phyloP scores from a whole-genome alignment of 92 coral and sea anemone species.

The Virgularia gustaviana region DNA sequence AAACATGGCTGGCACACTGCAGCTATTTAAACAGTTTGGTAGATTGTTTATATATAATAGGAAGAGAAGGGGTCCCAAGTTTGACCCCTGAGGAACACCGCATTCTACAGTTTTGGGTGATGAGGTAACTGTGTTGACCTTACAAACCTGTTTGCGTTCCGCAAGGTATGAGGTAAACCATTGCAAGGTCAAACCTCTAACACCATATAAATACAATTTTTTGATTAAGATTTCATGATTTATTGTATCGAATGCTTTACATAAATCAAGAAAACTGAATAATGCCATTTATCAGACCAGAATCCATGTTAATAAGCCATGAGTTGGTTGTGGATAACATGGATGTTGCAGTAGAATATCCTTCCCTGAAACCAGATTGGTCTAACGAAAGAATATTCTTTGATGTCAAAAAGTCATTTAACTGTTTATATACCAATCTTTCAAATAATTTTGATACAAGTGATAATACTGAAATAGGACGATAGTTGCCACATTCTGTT shows the following conservation, averaged over 20 bases:
- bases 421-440: not conserved
- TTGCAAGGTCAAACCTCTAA: not conserved
- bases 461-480: not conserved
- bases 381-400: not conserved
- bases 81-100: constrained; percentile 2
- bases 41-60: not conserved
- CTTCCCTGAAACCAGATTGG: constrained; percentile 12
- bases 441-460: not conserved
- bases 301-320: not conserved
- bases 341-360: not conserved
- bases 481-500: not conserved
- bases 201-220: constrained; percentile 1
- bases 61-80: not conserved
- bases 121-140: not conserved
- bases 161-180: not conserved
- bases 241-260: not conserved
- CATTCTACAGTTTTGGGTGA: not conserved
- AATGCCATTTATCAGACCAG: not conserved
- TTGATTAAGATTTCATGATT: not conserved
- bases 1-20: not conserved
- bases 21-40: not conserved
- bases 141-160: not conserved
- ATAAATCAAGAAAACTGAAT: constrained; percentile 5
- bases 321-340: not conserved
- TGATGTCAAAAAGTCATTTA: not conserved